These are phyloP conservation scores for Intellagama lesueurii DNA, from an alignment of 2,797 vertebrate species.

Conservation along the genomic window DNA sequence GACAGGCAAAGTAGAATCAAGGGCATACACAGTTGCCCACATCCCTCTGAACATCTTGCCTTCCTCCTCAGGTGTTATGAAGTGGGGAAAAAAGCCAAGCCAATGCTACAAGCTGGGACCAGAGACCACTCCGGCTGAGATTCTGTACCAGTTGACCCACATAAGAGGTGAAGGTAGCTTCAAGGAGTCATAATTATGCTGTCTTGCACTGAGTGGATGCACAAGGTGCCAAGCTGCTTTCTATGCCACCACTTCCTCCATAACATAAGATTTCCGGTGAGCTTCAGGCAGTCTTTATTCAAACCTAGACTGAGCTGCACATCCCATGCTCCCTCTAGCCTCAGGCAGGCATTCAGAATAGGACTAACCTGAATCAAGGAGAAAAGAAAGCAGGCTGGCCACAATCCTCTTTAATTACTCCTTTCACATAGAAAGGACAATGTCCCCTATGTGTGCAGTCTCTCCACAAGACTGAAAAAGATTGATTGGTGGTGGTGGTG, in stretches of 20 bases:
- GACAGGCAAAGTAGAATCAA: background rate
- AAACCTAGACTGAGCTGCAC: background rate
- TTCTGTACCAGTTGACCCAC: background rate
- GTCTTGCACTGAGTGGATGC: background rate
- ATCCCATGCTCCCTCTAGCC: background rate
- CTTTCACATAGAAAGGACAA: too few relatives aligned
- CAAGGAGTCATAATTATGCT: background rate
- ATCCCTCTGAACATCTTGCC: background rate
- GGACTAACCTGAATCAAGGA: too few relatives aligned
- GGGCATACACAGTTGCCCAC: background rate
- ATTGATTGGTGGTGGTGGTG: too few relatives aligned
- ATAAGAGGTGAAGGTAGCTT: background rate
- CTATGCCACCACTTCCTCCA: background rate
- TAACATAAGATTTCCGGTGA: background rate
- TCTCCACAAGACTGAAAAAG: too few relatives aligned
- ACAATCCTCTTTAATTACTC: too few relatives aligned
- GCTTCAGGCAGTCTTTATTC: background rate
- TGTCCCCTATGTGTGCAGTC: too few relatives aligned
- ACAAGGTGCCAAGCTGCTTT: background rate
- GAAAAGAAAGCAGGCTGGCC: too few relatives aligned
- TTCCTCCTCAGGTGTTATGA: background rate
- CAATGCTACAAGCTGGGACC: background rate
- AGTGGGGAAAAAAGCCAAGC: background rate
- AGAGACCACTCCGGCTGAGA: background rate
- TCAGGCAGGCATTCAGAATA: too few relatives aligned